Percentiles rank a stretch among this genome's conserved stretches.
These are phyloP conservation scores for Taeniopygia guttata DNA, from an alignment of 2,797 vertebrate genomes.

Conservation along the genomic window DNA sequence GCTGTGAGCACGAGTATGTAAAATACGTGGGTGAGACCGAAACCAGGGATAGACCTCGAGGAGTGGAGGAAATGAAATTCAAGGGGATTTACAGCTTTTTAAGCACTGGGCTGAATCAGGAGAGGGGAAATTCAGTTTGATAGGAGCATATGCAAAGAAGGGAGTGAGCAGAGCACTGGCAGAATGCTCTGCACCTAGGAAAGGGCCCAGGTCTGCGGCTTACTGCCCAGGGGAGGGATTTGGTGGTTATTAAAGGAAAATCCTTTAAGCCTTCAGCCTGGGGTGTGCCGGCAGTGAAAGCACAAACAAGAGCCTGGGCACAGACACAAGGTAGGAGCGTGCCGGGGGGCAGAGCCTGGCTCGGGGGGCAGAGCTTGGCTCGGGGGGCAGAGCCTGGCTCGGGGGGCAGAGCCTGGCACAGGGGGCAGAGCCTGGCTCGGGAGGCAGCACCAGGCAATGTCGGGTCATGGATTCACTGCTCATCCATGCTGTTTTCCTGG, in stretches of 20 bases:
- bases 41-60: neutral
- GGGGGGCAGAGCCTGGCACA: neutral
- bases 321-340: neutral
- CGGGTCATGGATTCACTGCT: neutral
- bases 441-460: accelerated
- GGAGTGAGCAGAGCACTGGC: neutral
- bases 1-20: neutral
- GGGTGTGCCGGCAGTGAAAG: conserved; percentile 43
- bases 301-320: neutral
- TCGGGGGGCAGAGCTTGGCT: neutral
- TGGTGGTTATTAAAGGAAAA: conserved; percentile 70
- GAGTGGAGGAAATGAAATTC: neutral
- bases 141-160: neutral
- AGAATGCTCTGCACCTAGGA: neutral
- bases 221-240: conserved; percentile 61
- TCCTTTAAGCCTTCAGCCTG: conserved; percentile 57
- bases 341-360: accelerated
- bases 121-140: neutral
- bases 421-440: neutral
- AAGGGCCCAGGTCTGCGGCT: conserved; percentile 33
- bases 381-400: too few species aligned
- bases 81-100: neutral
- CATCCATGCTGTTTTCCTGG: neutral
- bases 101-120: neutral
- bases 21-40: neutral